Evolutionary conservation across 2,888 invertebrate genomes (phyloP).

Genomic region (Drosophila barbarae): DNA sequence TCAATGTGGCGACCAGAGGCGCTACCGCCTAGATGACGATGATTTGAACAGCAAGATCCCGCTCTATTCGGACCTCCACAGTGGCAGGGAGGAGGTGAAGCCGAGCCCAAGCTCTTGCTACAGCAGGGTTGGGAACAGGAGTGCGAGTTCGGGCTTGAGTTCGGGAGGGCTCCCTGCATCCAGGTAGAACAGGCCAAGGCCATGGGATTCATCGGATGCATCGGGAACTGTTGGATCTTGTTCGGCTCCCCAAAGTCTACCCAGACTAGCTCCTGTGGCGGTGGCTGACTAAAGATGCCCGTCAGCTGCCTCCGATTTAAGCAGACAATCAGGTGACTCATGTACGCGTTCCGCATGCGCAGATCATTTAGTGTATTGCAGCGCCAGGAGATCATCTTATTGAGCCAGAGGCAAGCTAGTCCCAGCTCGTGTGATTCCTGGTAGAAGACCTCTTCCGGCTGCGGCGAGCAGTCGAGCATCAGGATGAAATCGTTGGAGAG

Average conservation of each 20-base stretch:
- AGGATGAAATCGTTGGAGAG: conserved; percentile 63
- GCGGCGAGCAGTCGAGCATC: conserved; percentile 57
- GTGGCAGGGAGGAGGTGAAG: background rate
- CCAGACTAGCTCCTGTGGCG: conserved; percentile 50
- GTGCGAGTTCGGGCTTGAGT: too few relatives aligned
- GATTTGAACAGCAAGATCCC: background rate
- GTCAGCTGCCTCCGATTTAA: conserved; percentile 60
- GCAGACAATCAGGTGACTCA: conserved; percentile 67
- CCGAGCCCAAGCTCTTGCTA: background rate
- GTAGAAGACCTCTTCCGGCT: conserved; percentile 54
- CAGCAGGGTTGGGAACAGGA: background rate
- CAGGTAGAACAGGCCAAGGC: background rate
- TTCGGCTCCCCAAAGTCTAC: conserved; percentile 47
- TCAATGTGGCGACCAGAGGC: background rate
- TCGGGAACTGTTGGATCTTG: background rate
- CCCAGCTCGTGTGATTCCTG: conserved; percentile 45
- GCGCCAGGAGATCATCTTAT: conserved; percentile 58
- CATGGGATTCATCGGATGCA: background rate
- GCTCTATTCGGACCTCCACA: background rate
- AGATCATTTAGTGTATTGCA: conserved; percentile 56
- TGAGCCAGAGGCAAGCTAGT: conserved; percentile 61
- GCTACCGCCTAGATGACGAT: background rate
- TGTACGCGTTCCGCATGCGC: conserved; percentile 68
- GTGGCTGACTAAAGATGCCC: conserved; percentile 62
- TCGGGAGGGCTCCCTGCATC: background rate